Conservation (phyloP, 2,113 vertebrate species). For the Lutjanus erythropterus region DNA sequence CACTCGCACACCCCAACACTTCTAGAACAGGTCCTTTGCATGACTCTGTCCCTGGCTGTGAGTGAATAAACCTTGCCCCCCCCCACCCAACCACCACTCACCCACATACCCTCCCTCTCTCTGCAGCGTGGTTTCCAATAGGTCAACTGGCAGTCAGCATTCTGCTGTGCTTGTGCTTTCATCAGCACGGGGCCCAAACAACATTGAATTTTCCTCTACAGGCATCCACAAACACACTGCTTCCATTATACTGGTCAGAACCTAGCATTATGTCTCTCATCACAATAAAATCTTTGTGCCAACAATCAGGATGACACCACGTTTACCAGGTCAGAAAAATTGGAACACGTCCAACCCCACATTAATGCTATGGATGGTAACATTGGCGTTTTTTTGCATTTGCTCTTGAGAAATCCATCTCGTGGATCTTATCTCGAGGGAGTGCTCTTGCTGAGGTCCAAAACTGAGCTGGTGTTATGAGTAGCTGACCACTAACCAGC, state of each 20-base stretch:
- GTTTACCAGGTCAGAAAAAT: conserved; percentile 65
- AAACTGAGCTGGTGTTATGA: conserved; percentile 54
- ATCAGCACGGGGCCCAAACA: conserved; percentile 76
- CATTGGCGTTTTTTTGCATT: conserved; percentile 7
- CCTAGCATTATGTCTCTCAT: conserved; percentile 66
- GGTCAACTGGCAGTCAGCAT: conserved; percentile 76
- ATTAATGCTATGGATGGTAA: conserved; percentile 1
- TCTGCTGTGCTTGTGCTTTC: conserved; percentile 82
- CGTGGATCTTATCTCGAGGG: conserved; percentile 20
- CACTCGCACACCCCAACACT: conserved; percentile 18
- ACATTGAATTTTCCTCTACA: conserved; percentile 76
- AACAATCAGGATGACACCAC: conserved; percentile 45
- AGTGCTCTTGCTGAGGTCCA: conserved; percentile 35
- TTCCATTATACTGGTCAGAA: conserved; percentile 75
- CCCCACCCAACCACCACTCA: too few species aligned
- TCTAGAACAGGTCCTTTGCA: conserved; percentile 77
- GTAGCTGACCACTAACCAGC: conserved; percentile 69
- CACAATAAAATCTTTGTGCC: conserved; percentile 78
- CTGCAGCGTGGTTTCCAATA: conserved; percentile 71
- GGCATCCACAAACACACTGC: conserved; percentile 82
- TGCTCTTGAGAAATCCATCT: conserved; percentile 13
- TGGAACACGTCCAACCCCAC: conserved; percentile 42
- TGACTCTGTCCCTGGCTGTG: conserved; percentile 77
- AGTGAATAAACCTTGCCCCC: conserved; percentile 59
- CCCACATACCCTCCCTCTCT: conserved; percentile 35